Evolutionary conservation across 37 sponge, comb jelly and placozoan species (phyloP).

Genomic region (Halisarca cf. caerulea): DNA sequence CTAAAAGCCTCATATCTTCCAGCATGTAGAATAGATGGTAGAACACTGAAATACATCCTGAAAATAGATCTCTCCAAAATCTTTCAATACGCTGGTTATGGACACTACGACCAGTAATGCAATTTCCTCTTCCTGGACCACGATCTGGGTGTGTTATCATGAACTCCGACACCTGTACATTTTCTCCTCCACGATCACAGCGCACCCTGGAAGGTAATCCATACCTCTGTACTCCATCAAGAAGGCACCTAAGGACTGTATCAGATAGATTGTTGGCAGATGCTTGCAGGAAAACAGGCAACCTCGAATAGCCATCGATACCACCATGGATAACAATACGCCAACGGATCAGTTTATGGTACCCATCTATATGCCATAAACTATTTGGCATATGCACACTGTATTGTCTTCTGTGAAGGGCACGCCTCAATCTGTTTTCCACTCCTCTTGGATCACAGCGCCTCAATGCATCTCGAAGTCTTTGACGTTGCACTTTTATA

Average conservation of each 20-base stretch:
- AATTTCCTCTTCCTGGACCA: conserved; percentile 46
- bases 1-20: conserved; percentile 14
- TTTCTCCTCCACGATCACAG: conserved; percentile 68
- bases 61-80: conserved; percentile 60
- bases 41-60: conserved; percentile 32
- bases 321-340: conserved; percentile 60
- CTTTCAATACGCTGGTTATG: conserved; percentile 68
- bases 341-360: conserved; percentile 48
- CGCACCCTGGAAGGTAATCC: conserved; percentile 60
- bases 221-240: conserved; percentile 20
- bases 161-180: conserved; percentile 54
- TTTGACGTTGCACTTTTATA: conserved; percentile 20
- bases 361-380: conserved; percentile 37
- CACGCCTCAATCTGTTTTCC: conserved; percentile 3
- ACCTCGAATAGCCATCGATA: conserved; percentile 56
- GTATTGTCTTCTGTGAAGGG: conserved; percentile 32
- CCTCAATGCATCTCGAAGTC: conserved; percentile 15
- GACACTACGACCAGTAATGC: conserved; percentile 54
- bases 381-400: conserved; percentile 38
- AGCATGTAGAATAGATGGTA: conserved; percentile 31
- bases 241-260: conserved; percentile 37
- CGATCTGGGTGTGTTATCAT: conserved; percentile 60
- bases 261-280: conserved; percentile 42
- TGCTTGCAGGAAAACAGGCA: conserved; percentile 48
- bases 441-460: conserved; percentile 42